Evolutionary conservation across 2,113 vertebrate species (phyloP), one percentile per base, ranked within the genome.

Genomic region (Cnemophilus loriae): DNA sequence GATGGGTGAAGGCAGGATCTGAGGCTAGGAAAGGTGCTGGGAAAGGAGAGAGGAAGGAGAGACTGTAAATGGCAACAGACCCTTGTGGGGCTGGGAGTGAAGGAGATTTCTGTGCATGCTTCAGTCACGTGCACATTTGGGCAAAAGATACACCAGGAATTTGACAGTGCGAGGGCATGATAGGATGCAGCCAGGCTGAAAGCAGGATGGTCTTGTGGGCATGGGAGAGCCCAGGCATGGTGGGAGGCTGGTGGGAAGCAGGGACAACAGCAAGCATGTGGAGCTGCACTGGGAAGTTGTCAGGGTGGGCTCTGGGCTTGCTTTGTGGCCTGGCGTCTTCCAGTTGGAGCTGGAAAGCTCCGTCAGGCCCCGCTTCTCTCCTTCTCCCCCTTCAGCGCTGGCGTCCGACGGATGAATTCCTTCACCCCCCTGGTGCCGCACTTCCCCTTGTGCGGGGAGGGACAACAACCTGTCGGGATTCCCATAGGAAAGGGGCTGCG

Each of bases 381-480:
- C 49, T 86, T 14, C 52, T 18, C 27, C 61, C 27, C 23, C 23
- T 65, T 49, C 24, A 22, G 30, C 0, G 0, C 65, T 19, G 46
- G 20, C 1, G 0, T 61, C 52, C 0, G 0, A 33, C 1, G 0
- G 55, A 33, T 7, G n/a, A 37, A 46, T 35, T 0, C 3, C 47
- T 50, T 52, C 57, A 37, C 6, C 18, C 35, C 44, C 53, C 39
- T 7, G 74, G 79, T 88, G 90, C 92, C 11, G 6, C 41, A 33
- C 76, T 97, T 96, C 92, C 95, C 60, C 84, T 89, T 0, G 0
- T 8, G 41, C 2, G 0, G 65, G 44, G 73, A 68, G 55, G 49
- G 84, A 74, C 84, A 83, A 33, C 70, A 39, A 83, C 71, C 79
- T 78, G 83, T 70, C 0, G 13, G 76, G 83, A 89, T 93, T 95